phyloP scores from a whole-genome alignment of 2,888 invertebrate species.

The Caenorhabditis afra region DNA sequence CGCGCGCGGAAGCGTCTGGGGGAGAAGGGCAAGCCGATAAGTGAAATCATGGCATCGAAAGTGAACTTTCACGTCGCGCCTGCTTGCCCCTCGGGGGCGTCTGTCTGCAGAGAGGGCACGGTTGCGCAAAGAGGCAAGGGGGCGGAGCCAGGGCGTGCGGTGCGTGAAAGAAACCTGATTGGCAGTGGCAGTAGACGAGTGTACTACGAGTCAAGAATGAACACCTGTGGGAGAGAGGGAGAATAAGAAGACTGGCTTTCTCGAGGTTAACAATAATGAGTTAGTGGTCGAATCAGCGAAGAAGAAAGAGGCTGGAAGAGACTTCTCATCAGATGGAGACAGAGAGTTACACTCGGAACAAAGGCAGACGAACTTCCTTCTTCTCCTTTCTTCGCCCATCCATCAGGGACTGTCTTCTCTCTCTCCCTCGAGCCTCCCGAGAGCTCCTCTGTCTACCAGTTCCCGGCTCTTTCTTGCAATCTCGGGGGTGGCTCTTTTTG shows the following conservation, averaged over 20 bases:
- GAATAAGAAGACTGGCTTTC: background rate
- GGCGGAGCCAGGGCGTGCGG: constrained; percentile 40
- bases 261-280: constrained; percentile 4
- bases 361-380: constrained; percentile 30
- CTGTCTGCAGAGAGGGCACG: constrained; percentile 45
- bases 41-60: constrained; percentile 57
- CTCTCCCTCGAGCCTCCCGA: constrained; percentile 14
- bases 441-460: constrained; percentile 19
- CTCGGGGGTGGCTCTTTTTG: constrained; percentile 1
- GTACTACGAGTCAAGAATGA: constrained; percentile 53
- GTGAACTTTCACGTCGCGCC: constrained; percentile 52
- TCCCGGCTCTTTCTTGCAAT: background rate
- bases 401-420: too few relatives aligned
- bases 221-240: constrained; percentile 21
- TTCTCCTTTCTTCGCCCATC: background rate
- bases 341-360: constrained; percentile 43
- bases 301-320: constrained; percentile 1
- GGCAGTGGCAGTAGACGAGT: constrained; percentile 7
- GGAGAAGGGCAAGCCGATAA: constrained; percentile 30
- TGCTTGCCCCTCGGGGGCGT: constrained; percentile 35
- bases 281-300: constrained; percentile 21
- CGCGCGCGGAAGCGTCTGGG: constrained; percentile 22
- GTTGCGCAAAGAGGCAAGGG: constrained; percentile 20
- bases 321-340: constrained; percentile 13
- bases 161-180: constrained; percentile 55